Evolutionary conservation across 1,140 invertebrate species (phyloP).

Genomic region (Macrobrachium rosenbergii): DNA sequence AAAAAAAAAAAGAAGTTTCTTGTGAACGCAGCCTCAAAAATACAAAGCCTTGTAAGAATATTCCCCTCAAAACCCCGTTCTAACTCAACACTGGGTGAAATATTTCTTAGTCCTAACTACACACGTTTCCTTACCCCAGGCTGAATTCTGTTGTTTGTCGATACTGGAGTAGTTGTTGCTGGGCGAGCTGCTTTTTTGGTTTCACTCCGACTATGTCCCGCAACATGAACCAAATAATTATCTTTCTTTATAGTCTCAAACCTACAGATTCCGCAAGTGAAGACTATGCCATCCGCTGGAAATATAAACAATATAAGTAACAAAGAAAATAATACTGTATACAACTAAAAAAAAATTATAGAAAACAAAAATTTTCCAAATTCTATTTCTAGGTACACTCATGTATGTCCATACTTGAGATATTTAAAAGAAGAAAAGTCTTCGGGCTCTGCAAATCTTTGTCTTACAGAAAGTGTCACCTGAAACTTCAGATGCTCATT

Average conservation of each 20-base stretch:
- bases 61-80: no score
- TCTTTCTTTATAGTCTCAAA: conserved; percentile 77
- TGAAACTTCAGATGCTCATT: no score
- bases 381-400: no score
- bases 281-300: conserved; percentile 72
- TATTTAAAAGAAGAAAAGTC: no score
- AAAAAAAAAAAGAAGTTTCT: no score
- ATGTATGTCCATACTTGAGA: no score
- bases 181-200: conserved; percentile 14
- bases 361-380: not conserved
- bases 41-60: no score
- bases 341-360: not conserved
- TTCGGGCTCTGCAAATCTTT: no score
- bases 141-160: conserved; percentile 7
- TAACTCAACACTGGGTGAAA: no score
- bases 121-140: not conserved
- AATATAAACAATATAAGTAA: conserved; percentile 33
- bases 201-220: conserved; percentile 73
- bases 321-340: not conserved
- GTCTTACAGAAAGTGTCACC: no score
- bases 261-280: conserved; percentile 75
- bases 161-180: conserved; percentile 4
- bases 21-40: no score
- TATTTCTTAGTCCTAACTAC: no score
- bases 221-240: conserved; percentile 74